phyloP scores from a whole-genome alignment of 2,113 vertebrate genomes.

The Dissostichus mawsoni region DNA sequence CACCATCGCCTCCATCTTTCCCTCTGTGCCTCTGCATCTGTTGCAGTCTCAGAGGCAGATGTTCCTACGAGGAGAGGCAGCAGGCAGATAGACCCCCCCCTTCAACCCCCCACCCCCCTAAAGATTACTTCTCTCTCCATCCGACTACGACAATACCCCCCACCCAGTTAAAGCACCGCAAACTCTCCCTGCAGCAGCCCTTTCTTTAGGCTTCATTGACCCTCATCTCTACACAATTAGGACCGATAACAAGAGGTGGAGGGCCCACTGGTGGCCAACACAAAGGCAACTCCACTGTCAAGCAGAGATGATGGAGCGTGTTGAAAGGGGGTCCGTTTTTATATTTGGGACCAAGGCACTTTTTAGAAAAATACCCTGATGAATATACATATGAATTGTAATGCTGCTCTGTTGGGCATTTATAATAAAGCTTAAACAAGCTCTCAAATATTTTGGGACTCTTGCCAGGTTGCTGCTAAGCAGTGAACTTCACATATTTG shows the following conservation, averaged over 20 bases:
- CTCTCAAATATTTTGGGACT: conserved; percentile 24
- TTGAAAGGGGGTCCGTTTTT: neutral
- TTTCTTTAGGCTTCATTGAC: conserved; percentile 65
- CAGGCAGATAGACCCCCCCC: conserved; percentile 58
- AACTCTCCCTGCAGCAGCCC: conserved; percentile 42
- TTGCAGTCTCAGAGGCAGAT: conserved; percentile 75
- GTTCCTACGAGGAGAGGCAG: conserved; percentile 72
- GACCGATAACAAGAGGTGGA: conserved; percentile 51
- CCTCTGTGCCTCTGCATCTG: conserved; percentile 75
- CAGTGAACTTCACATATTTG: conserved; percentile 41
- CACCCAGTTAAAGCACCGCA: conserved; percentile 10
- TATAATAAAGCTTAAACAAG: conserved; percentile 32
- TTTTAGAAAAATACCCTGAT: conserved; percentile 15
- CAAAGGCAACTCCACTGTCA: conserved; percentile 38
- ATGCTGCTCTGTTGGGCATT: conserved; percentile 8
- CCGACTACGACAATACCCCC: conserved; percentile 51
- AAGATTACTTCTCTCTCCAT: conserved; percentile 61
- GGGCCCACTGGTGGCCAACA: conserved; percentile 31
- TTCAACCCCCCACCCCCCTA: conserved; percentile 21
- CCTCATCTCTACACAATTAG: conserved; percentile 72
- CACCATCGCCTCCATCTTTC: conserved; percentile 29
- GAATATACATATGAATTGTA: conserved; percentile 39
- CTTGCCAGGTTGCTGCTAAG: conserved; percentile 48
- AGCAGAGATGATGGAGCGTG: conserved; percentile 19
- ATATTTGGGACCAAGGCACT: neutral